A percentile compares a stretch with the other conserved stretches of the same genome.
Conservation (phyloP, 1,140 invertebrate genomes). For the Achatina immaculata region DNA sequence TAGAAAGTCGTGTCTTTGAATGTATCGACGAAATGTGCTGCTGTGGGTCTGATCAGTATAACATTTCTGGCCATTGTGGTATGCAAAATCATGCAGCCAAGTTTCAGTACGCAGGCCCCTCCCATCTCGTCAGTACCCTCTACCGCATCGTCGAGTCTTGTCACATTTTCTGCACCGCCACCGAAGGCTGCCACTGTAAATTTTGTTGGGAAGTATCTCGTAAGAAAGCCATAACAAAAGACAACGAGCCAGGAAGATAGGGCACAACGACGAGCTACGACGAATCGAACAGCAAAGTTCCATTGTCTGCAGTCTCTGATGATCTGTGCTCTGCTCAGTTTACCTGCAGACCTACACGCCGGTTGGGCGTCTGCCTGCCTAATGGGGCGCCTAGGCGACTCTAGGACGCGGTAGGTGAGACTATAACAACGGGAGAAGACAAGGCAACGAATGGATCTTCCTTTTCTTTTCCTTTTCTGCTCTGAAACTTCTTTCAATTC, state of each 20-base stretch:
- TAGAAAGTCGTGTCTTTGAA: too few relatives aligned
- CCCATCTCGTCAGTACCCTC: neutral
- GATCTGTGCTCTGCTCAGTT: neutral
- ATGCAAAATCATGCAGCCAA: neutral
- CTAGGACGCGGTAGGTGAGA: neutral
- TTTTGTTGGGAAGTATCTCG: neutral
- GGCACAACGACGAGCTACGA: neutral
- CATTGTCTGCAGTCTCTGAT: neutral
- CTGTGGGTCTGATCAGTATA: too few relatives aligned
- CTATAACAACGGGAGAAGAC: too few relatives aligned
- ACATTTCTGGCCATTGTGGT: too few relatives aligned
- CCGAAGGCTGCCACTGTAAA: neutral
- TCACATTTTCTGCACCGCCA: neutral
- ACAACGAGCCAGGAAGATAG: neutral
- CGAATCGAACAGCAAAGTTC: neutral
- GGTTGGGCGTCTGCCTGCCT: neutral
- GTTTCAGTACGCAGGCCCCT: neutral
- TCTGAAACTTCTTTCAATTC: neutral
- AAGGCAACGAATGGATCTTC: neutral
- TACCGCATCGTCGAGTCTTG: neutral
- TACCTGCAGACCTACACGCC: neutral
- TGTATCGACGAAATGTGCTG: too few relatives aligned
- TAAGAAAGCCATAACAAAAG: neutral
- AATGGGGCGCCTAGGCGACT: too few relatives aligned
- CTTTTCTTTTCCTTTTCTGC: neutral